Conservation (phyloP, 1,140 invertebrate species). For the Charaxes varanes region DNA sequence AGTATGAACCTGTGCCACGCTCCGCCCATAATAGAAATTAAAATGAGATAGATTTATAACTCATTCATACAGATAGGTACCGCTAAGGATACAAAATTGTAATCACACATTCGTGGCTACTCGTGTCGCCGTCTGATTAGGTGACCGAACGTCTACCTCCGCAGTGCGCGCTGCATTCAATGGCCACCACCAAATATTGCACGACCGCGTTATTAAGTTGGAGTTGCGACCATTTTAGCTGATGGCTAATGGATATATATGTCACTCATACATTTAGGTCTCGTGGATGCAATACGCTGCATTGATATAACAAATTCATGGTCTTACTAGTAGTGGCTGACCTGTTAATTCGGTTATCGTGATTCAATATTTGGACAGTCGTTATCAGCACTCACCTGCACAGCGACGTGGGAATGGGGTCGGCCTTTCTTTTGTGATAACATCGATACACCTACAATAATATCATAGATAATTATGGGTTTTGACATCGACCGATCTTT, state of each 20-base stretch:
- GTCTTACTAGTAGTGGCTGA: neutral
- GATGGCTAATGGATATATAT: neutral
- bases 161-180: constrained; percentile 6
- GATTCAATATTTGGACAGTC: constrained; percentile 32
- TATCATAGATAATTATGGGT: no score
- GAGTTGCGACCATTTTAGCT: neutral
- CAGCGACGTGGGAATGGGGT: constrained; percentile 42
- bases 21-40: no score
- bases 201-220: neutral
- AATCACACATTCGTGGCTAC: constrained; percentile 29
- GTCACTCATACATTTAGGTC: neutral
- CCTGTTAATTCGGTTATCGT: constrained; percentile 32
- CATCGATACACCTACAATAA: neutral
- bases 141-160: constrained; percentile 29
- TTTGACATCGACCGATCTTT: no score
- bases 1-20: no score
- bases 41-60: no score
- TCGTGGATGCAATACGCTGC: neutral
- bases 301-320: neutral
- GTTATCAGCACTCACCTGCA: constrained; percentile 28
- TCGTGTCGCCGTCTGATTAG: constrained; percentile 29
- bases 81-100: constrained; percentile 21
- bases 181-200: constrained; percentile 1
- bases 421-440: constrained; percentile 20
- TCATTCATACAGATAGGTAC: constrained; percentile 10